phyloP scores from a whole-genome alignment of 2,797 vertebrate genomes.

The Spheniscus humboldti region DNA sequence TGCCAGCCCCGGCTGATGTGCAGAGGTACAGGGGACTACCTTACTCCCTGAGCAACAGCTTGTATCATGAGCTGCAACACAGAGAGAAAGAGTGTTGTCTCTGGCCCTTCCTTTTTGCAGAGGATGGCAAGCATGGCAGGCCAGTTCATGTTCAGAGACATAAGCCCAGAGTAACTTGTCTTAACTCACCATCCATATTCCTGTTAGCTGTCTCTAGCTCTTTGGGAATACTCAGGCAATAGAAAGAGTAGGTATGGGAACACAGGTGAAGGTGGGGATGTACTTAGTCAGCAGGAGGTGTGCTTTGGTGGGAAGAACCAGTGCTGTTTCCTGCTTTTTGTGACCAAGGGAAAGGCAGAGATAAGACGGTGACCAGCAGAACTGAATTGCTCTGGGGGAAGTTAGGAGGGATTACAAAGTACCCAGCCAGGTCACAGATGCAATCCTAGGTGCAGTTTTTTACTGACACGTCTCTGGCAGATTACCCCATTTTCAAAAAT shows the following conservation, averaged over 20 bases:
- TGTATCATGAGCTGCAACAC: background rate
- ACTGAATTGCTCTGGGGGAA: background rate
- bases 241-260: background rate
- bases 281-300: background rate
- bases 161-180: background rate
- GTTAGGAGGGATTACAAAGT: background rate
- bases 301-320: background rate
- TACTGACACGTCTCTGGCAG: background rate
- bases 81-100: background rate
- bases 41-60: background rate
- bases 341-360: background rate
- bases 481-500: background rate
- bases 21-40: background rate
- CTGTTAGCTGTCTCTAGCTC: background rate
- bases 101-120: background rate
- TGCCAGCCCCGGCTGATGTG: background rate
- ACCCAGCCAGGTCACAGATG: background rate
- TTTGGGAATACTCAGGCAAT: background rate
- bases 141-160: background rate
- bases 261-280: background rate
- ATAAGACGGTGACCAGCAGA: background rate
- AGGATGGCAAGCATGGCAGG: background rate
- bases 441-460: background rate
- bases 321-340: background rate
- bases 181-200: background rate